Evolutionary conservation across 2,113 vertebrate genomes (phyloP).

Genomic region (Picathartes gymnocephalus): DNA sequence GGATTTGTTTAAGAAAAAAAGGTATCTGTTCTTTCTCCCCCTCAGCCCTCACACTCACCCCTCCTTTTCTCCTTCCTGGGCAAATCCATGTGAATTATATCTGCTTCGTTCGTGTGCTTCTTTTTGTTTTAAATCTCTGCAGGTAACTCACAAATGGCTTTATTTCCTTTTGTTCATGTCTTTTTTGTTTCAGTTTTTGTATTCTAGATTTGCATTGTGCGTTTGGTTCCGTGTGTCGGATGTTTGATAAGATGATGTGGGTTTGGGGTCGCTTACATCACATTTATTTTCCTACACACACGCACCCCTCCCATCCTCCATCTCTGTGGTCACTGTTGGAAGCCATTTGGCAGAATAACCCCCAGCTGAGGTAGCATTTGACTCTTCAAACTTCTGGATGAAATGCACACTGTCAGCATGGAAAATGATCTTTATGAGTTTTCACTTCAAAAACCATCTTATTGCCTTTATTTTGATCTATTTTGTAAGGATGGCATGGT

Average conservation of each 20-base stretch:
- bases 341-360: slow-evolving; percentile 86
- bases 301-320: slow-evolving; percentile 74
- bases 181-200: slow-evolving; percentile 60
- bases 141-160: slow-evolving; percentile 69
- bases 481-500: slow-evolving; percentile 34
- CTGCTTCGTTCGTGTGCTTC: slow-evolving; percentile 47
- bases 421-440: slow-evolving; percentile 80
- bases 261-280: slow-evolving; percentile 58
- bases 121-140: slow-evolving; percentile 71
- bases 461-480: slow-evolving; percentile 28
- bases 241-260: slow-evolving; percentile 62
- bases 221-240: slow-evolving; percentile 53
- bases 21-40: slow-evolving; percentile 65
- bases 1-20: slow-evolving; percentile 75
- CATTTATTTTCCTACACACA: slow-evolving; percentile 56
- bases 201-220: slow-evolving; percentile 57
- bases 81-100: slow-evolving; percentile 74
- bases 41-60: slow-evolving; percentile 28
- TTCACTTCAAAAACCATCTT: slow-evolving; percentile 67
- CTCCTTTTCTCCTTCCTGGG: slow-evolving; percentile 67
- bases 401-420: slow-evolving; percentile 86
- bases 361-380: slow-evolving; percentile 85
- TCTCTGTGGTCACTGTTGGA: slow-evolving; percentile 87
- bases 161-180: slow-evolving; percentile 35
- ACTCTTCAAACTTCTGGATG: slow-evolving; percentile 87